Evolutionary conservation across 2,888 invertebrate species (phyloP), one percentile per base, ranked within the genome.

Genomic region (Drosophila greeni): DNA sequence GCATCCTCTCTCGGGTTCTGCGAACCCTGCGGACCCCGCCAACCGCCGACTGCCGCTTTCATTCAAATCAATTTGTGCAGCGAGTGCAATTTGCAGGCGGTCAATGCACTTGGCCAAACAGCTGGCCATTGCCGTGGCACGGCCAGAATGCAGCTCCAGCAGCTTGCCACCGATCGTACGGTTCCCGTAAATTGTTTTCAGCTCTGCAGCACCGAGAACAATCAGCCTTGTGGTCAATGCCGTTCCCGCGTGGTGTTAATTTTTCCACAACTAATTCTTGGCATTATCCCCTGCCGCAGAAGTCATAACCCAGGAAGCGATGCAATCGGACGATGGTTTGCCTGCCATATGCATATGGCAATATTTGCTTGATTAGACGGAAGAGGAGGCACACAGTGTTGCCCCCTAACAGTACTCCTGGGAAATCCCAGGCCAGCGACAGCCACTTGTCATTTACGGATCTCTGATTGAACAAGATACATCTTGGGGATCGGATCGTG

Each of bases 211-310:
- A 37, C 49, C 39, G 52, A 37, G 54, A 62, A 69, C 76, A 76
- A 82, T 70, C 83, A 72, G 74, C 60, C 68, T 79, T 84, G 79
- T 84, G 79, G 79, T 79, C 84, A 79, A 72, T 75, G 82, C 82
- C 82, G 62, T 78, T 74, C 67, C 73, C 74, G 84, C 74, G 72
- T 84, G 82, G 84, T 79, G 79, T 78, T 79, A 79, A 79, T 79
- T 82, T 82, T 82, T 84, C 74, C 82, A 78, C 84, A 82, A 74
- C 79, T 79, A 84, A 79, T 79, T 79, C 84, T 77, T 83, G 71
- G 71, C 82, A 79, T 82, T 80, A 76, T 74, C 67, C 60, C 71
- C 64, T 40, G 70, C 82, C 79, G 59, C 84, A 84, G 69, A 84
- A 84, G 84, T 84, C 80, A 84, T 79, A 84, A 84, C 79, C 79